phyloP scores from a whole-genome alignment of 2,888 invertebrate genomes.

The Leucophenga maculata region DNA sequence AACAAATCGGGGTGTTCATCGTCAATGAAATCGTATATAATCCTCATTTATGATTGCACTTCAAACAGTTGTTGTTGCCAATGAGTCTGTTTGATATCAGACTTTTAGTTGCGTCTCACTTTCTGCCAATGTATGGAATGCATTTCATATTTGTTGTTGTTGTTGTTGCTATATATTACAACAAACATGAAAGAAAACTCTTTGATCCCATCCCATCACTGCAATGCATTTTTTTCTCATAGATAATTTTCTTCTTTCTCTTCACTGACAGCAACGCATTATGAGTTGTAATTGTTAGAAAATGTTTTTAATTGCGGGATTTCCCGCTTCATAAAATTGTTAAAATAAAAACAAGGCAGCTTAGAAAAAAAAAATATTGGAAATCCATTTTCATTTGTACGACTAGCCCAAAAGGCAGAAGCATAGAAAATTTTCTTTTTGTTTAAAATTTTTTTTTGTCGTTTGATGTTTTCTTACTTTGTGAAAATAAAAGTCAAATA shows the following conservation, averaged over 20 bases:
- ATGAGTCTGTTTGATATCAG: constrained; percentile 66
- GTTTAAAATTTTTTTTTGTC: constrained; percentile 6
- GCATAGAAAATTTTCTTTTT: constrained; percentile 2
- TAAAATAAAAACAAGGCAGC: background rate
- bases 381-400: no score
- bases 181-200: constrained; percentile 58
- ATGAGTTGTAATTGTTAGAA: constrained; percentile 54
- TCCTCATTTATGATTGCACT: constrained; percentile 54
- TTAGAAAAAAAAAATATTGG: no score
- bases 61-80: constrained; percentile 62
- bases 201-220: constrained; percentile 58
- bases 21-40: constrained; percentile 20
- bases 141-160: background rate
- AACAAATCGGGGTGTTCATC: constrained; percentile 10
- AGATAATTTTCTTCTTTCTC: background rate
- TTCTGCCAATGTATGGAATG: no score
- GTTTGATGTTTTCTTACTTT: constrained; percentile 17
- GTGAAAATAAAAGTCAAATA: constrained; percentile 4
- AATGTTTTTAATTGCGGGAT: constrained; percentile 53
- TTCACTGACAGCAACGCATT: constrained; percentile 34
- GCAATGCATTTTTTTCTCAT: background rate
- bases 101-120: constrained; percentile 45
- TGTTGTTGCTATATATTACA: constrained; percentile 32
- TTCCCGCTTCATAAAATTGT: constrained; percentile 23
- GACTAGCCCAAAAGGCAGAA: constrained; percentile 6